Evolutionary conservation across 1,140 invertebrate genomes (phyloP), one percentile per base, ranked within the genome.

Genomic region (Rhyzopertha dominica): DNA sequence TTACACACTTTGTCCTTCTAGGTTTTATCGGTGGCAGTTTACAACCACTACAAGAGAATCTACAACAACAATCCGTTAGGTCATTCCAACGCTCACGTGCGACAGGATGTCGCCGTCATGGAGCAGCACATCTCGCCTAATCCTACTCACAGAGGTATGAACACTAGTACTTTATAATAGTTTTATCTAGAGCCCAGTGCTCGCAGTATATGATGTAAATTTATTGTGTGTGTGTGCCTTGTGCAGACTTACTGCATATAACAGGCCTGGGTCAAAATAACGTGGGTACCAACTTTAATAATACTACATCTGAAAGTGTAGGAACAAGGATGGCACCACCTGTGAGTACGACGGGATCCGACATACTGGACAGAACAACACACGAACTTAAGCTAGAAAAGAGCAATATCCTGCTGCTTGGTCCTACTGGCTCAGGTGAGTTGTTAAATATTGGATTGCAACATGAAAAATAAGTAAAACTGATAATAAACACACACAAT

Each of bases 31-130:
- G 95, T 99, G 4, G 95, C 95, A 18, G 94, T 99, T 1, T 99
- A 99, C 70, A 98, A 98, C 72, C 97, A 99, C 68, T 99, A 98
- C 68, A 98, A 98, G 73, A 76, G 95, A 59, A 93, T 98, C 61
- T 89, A 91, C 65, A 92, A 97, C 68, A 98, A 98, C 71, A 76
- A 90, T 45, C 88, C 88, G 13, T 54, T 40, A 39, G 50, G 58
- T 41, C 73, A 57, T 47, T 70, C 64, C 40, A 58, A 66, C 25
- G 51, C 60, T 58, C 63, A 49, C 41, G 71, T 64, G 47, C 61
- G 56, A 46, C 74, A 65, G 49, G 66, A 73, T 49, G 69, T 62
- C 54, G 62, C 72, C 34, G 67, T 72, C 46, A 78, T 71, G 69
- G 78, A 83, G 52, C 76, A 82, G 42, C 76, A 79, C 46, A 74